Percentiles rank a stretch among this genome's conserved stretches.
Conservation (phyloP, 1,140 invertebrate genomes). For the Drosophila setifemur region DNA sequence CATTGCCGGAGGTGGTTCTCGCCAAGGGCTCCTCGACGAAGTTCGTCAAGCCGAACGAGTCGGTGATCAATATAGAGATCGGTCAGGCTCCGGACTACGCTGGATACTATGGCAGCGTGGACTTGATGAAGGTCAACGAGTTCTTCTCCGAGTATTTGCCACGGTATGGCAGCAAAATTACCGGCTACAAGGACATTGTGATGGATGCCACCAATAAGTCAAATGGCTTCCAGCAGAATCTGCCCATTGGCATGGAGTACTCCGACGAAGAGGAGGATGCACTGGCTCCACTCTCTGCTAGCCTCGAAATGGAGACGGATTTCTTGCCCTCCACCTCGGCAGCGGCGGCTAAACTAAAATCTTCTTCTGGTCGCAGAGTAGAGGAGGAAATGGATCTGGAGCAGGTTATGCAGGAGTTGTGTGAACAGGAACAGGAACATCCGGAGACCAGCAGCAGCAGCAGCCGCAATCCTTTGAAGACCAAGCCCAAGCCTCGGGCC, state of each 20-base stretch:
- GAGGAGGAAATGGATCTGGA: constrained; percentile 49
- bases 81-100: constrained; percentile 42
- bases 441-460: neutral
- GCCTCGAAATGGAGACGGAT: neutral
- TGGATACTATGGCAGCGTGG: constrained; percentile 47
- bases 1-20: neutral
- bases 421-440: constrained; percentile 11
- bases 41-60: constrained; percentile 41
- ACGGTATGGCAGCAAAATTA: constrained; percentile 49
- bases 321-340: constrained; percentile 14
- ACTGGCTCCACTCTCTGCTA: neutral
- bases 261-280: constrained; percentile 56
- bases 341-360: neutral
- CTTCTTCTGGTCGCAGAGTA: neutral
- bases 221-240: constrained; percentile 53
- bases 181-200: constrained; percentile 49
- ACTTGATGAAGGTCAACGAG: constrained; percentile 2
- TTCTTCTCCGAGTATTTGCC: constrained; percentile 59
- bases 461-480: no score
- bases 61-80: constrained; percentile 2
- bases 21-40: neutral
- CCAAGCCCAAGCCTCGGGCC: neutral
- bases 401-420: constrained; percentile 51
- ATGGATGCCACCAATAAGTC: constrained; percentile 47
- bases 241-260: constrained; percentile 49